These are phyloP conservation scores for Cossypha polioptera DNA, from an alignment of 2,797 vertebrate genomes.

Conservation along the genomic window DNA sequence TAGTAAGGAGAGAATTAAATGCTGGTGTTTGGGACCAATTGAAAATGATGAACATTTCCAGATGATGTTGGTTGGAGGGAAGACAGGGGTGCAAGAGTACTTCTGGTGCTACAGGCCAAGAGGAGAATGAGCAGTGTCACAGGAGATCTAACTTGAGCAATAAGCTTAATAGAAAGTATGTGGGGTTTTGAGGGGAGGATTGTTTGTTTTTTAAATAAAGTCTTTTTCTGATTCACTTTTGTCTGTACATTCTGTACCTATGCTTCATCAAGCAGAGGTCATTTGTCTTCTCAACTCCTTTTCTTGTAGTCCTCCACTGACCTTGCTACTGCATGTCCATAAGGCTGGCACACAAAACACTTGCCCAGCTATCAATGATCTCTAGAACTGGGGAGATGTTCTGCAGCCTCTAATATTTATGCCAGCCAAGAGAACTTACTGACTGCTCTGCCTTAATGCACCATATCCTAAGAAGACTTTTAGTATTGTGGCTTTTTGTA, in stretches of 20 bases:
- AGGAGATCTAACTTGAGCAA: not conserved
- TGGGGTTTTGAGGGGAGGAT: not conserved
- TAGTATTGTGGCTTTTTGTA: not conserved
- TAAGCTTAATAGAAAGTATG: not conserved
- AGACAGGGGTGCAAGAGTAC: not conserved
- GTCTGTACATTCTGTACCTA: not conserved
- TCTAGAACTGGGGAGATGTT: not conserved
- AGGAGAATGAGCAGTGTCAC: not conserved
- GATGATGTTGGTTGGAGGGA: not conserved
- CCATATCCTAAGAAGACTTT: not conserved
- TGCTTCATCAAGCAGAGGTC: not conserved
- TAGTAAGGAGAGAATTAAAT: not conserved
- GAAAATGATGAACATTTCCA: not conserved
- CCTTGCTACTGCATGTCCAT: not conserved
- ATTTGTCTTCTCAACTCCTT: not conserved
- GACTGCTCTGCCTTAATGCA: not conserved
- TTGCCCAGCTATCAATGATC: not conserved
- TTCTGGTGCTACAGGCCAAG: not conserved
- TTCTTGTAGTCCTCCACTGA: not conserved
- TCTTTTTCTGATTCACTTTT: not conserved
- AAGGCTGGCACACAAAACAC: not conserved
- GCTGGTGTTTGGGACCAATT: not conserved
- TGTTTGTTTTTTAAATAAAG: conserved; percentile 22
- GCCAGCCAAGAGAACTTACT: not conserved
- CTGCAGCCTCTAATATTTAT: not conserved